Conservation (phyloP, 1,140 invertebrate genomes). For the Orussus abietinus region DNA sequence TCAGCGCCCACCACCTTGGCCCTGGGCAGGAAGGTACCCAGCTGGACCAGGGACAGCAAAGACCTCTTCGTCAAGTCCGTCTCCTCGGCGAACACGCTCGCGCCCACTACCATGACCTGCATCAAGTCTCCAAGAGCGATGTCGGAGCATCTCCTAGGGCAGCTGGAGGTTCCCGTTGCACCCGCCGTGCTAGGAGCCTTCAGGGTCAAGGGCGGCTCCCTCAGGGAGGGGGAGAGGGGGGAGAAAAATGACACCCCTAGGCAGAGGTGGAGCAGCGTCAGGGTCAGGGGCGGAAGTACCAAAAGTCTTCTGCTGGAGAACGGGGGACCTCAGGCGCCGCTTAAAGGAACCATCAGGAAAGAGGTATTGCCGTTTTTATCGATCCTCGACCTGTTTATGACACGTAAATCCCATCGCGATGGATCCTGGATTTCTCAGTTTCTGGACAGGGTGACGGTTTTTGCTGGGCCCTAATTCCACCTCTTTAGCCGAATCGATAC, state of each 20-base stretch:
- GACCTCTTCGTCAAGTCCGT: slow-evolving; percentile 32
- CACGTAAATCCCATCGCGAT: too few relatives aligned
- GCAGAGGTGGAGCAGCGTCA: slow-evolving; percentile 49
- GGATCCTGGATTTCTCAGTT: too few relatives aligned
- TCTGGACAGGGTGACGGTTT: too few relatives aligned
- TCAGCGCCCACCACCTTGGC: slow-evolving; percentile 11
- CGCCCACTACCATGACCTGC: slow-evolving; percentile 45
- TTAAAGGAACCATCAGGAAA: slow-evolving; percentile 40
- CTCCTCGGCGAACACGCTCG: slow-evolving; percentile 43
- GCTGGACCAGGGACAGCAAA: slow-evolving; percentile 9
- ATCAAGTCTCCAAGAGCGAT: slow-evolving; percentile 49
- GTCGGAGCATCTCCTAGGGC: slow-evolving; percentile 50
- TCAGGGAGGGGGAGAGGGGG: slow-evolving; percentile 36
- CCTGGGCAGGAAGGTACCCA: slow-evolving; percentile 10
- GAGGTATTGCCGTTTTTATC: slow-evolving; percentile 36
- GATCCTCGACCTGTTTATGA: neutral
- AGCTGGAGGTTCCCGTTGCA: slow-evolving; percentile 32
- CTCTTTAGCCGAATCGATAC: too few relatives aligned
- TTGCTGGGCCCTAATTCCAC: too few relatives aligned
- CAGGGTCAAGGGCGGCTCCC: slow-evolving; percentile 37
- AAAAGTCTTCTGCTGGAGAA: slow-evolving; percentile 50
- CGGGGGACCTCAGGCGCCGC: slow-evolving; percentile 38
- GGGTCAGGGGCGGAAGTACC: slow-evolving; percentile 47
- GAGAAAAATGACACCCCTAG: slow-evolving; percentile 29
- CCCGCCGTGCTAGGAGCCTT: slow-evolving; percentile 31